Evolutionary conservation across 2,888 invertebrate species (phyloP), one percentile per base, ranked within the genome.

Genomic region (Clepsis dumicolana): DNA sequence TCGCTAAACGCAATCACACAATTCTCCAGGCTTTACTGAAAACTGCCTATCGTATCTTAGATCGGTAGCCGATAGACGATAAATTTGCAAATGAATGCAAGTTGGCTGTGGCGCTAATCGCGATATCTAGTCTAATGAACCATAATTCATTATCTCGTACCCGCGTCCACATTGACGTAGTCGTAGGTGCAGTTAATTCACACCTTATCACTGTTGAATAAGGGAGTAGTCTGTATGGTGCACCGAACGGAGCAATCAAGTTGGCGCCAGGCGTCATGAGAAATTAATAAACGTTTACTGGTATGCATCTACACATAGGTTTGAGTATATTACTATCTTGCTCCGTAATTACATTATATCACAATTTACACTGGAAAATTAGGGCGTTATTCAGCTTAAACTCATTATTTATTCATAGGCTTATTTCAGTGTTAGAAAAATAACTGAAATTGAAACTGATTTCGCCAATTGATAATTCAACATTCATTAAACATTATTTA

Each of bases 341-440:
- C 35, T 65, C 25, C 18, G 18, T 25, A 62, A 62, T 66, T 38
- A 62, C 18, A 35, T 61, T 38, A 62, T 25, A 35, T 61, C 18
- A 61, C 61, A 54, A 66, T 71, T 65, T 54, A 64, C 63, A 65
- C 56, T 64, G 70, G 66, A 61, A 67, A 72, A 71, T 73, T 73
- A 67, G 69, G 41, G 59, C 48, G 61, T 14, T 32, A 50, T 70
- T 59, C 18, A 52, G 25, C 62, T 65, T 61, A 67, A 64, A 57
- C 60, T 8, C 52, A 56, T 67, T 27, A 56, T 35, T 62, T 54
- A 62, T 62, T 48, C 61, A 50, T 62, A 62, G 56, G 50, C 61
- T 56, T 50, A 50, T 57, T 56, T 62, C 52, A 27, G 41, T 41
- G 50, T 12, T 56, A 38, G 18, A 62, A 48, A 18, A 16, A 44